Evolutionary conservation across 2,888 invertebrate species (phyloP).

Genomic region (Nipponacmea schrenckii): DNA sequence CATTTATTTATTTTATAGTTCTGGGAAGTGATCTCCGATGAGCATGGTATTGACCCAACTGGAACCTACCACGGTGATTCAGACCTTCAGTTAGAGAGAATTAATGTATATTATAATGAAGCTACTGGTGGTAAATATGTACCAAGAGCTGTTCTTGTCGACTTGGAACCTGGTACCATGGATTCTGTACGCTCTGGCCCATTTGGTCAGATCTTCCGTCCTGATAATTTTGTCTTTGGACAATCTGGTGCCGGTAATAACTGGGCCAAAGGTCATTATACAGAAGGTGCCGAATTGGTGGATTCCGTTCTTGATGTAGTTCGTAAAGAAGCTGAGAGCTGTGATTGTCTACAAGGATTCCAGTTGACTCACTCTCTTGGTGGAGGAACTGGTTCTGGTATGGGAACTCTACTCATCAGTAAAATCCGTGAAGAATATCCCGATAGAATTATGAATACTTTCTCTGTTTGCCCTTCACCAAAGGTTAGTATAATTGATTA

Average conservation of each 20-base stretch:
- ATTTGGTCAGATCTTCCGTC: neutral
- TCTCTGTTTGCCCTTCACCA: slow-evolving; percentile 1
- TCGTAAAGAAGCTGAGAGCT: slow-evolving; percentile 4
- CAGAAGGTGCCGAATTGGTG: slow-evolving; percentile 1
- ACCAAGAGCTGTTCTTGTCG: neutral
- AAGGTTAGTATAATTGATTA: neutral
- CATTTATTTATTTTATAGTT: neutral
- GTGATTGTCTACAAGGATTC: slow-evolving; percentile 1
- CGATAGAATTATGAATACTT: slow-evolving; percentile 2
- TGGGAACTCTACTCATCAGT: slow-evolving; percentile 5
- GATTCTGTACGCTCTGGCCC: slow-evolving; percentile 5
- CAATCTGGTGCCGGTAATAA: slow-evolving; percentile 6
- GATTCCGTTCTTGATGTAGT: slow-evolving; percentile 2
- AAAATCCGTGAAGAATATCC: slow-evolving; percentile 8
- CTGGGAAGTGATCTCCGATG: slow-evolving; percentile 4
- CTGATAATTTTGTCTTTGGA: slow-evolving; percentile 1
- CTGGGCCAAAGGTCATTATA: slow-evolving; percentile 3
- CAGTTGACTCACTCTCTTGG: neutral
- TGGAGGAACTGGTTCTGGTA: slow-evolving; percentile 7
- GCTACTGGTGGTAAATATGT: slow-evolving; percentile 3
- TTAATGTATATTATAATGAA: slow-evolving; percentile 4
- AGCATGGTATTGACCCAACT: slow-evolving; percentile 1
- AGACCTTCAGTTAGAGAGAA: slow-evolving; percentile 1
- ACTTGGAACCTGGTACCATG: slow-evolving; percentile 2
- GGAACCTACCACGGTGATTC: slow-evolving; percentile 4